phyloP scores from a whole-genome alignment of 2,888 invertebrate genomes.

The Chrysotoxum bicinctum region DNA sequence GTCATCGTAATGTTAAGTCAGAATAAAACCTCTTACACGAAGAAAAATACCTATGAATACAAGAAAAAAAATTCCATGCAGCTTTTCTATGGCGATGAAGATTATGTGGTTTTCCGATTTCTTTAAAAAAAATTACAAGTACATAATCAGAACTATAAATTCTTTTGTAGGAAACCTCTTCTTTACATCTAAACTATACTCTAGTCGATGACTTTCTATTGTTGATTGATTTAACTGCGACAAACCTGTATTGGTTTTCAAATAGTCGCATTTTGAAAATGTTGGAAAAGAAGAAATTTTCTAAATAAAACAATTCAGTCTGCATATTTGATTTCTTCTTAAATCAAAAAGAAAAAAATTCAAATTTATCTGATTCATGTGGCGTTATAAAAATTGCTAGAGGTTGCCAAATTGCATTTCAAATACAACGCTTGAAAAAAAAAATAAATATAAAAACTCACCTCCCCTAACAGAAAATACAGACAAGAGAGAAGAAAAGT shows the following conservation, averaged over 20 bases:
- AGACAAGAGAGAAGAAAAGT: neutral
- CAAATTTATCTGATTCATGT: constrained; percentile 46
- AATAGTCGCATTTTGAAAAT: neutral
- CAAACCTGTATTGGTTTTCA: neutral
- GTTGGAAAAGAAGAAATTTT: neutral
- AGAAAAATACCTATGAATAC: too few relatives aligned
- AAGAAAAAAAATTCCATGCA: too few relatives aligned
- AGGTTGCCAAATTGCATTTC: constrained; percentile 31
- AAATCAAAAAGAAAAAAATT: neutral
- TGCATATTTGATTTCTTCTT: neutral
- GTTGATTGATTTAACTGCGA: neutral
- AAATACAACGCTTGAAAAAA: neutral
- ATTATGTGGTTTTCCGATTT: too few relatives aligned
- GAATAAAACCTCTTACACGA: too few relatives aligned
- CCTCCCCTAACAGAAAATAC: neutral
- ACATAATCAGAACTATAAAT: too few relatives aligned
- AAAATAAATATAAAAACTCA: neutral
- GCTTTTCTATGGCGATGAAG: too few relatives aligned
- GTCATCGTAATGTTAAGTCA: too few relatives aligned
- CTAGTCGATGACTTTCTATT: too few relatives aligned
- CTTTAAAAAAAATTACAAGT: too few relatives aligned
- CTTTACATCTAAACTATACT: too few relatives aligned
- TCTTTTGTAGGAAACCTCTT: too few relatives aligned
- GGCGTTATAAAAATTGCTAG: constrained; percentile 42
- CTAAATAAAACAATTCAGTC: neutral